Conservation (phyloP, 2,797 vertebrate genomes). For the Tolypeutes matacus region DNA sequence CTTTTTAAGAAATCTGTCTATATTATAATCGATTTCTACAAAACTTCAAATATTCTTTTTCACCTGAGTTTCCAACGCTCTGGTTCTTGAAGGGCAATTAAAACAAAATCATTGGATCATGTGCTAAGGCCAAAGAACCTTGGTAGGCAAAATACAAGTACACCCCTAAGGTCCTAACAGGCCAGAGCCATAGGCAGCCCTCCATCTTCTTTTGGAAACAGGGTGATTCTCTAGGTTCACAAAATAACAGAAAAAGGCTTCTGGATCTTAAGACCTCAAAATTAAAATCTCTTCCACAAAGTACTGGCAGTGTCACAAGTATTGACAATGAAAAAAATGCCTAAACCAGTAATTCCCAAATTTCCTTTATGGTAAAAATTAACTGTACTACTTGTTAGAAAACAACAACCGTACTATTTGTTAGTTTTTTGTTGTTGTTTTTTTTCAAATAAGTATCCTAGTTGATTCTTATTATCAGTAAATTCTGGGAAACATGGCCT, state of each 20-base stretch:
- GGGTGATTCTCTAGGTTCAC: neutral
- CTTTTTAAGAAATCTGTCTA: neutral
- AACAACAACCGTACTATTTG: neutral
- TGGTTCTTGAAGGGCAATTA: neutral
- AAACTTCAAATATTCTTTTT: neutral
- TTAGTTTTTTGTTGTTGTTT: neutral
- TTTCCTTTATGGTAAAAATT: neutral
- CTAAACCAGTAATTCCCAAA: neutral
- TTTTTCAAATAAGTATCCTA: neutral
- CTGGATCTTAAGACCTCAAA: conserved; percentile 40
- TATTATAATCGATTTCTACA: neutral
- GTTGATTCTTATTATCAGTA: neutral
- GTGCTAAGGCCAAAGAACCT: neutral
- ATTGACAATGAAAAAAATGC: conserved; percentile 10
- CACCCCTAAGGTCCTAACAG: neutral
- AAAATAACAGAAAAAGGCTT: neutral
- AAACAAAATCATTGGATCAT: neutral
- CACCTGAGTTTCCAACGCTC: neutral
- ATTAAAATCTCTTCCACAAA: conserved; percentile 51
- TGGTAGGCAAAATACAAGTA: neutral
- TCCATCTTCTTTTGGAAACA: neutral
- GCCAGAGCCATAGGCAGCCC: neutral
- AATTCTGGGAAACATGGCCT: conserved; percentile 42
- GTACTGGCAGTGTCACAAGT: neutral
- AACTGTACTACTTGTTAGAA: conserved; percentile 7